Evolutionary conservation across 2,888 invertebrate genomes (phyloP).

Genomic region (Stenichneumon culpator): DNA sequence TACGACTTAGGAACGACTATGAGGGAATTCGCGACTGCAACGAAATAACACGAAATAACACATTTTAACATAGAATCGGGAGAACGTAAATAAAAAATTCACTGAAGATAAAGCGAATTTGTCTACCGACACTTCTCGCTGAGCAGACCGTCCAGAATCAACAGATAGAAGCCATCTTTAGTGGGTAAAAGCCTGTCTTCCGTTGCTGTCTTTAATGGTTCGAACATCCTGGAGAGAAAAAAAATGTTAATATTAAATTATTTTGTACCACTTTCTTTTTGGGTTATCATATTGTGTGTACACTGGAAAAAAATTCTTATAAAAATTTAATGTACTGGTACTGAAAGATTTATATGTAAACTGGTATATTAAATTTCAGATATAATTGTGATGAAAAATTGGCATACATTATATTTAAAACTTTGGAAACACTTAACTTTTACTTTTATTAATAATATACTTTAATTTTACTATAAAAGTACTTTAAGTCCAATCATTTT

Average conservation of each 20-base stretch:
- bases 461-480: too few species aligned
- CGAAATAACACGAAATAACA: constrained; percentile 70
- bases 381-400: neutral
- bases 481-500: too few species aligned
- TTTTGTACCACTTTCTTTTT: neutral
- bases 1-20: constrained; percentile 87
- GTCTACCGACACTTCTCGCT: constrained; percentile 81
- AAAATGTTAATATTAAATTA: too few species aligned
- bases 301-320: too few species aligned
- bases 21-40: constrained; percentile 87
- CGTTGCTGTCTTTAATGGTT: constrained; percentile 82
- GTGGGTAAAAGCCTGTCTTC: constrained; percentile 76
- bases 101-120: neutral
- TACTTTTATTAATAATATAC: too few species aligned
- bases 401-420: too few species aligned
- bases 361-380: neutral
- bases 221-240: constrained; percentile 86
- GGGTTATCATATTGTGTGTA: neutral
- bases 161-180: constrained; percentile 81
- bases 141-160: constrained; percentile 80
- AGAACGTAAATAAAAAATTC: neutral
- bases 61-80: neutral
- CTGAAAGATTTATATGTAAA: neutral
- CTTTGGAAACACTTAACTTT: too few species aligned
- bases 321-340: too few species aligned